Evolutionary conservation across 2,113 vertebrate species (phyloP), one percentile per base, ranked within the genome.

Genomic region (Thunnus maccoyii): DNA sequence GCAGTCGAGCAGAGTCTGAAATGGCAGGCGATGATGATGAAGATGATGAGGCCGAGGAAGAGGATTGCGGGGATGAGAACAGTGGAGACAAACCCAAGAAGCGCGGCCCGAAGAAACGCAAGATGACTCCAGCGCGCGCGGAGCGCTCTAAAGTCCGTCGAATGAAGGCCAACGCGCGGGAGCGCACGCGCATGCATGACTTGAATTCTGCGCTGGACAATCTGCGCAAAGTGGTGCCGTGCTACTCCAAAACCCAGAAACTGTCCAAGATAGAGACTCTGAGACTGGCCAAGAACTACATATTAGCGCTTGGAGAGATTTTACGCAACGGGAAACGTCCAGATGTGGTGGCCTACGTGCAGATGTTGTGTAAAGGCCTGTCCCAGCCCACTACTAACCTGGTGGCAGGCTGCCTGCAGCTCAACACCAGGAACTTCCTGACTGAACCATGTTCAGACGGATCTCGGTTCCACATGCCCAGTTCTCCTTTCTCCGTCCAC

Each of bases 241-340:
- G 98, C 79, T 99, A 99, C 84, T 99, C 98, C 91, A 99, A 99
- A 91, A 99, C 98, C 0, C 98, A 99, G 69, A 99, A 99, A 91
- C 96, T 99, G 66, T 99, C 98, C 86, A 99, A 99, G 89, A 99
- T 99, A 80, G 98, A 99, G 92, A 99, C 98, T 2, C 94, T 99
- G 62, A 94, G 98, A 54, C 88, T 99, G 30, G 98, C 98, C 84
- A 99, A 98, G 93, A 99, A 99, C 92, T 99, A 99, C 84, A 99
- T 99, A 79, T 94, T 98, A 94, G 97, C 98, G 2, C 97, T 99
- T 17, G 98, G 97, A 47, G 98, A 99, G 95, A 99, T 99, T 90
- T 93, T 99, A 82, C 96, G 98, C 89, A 97, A 97, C 76, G 98
- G 98, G 17, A 99, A 99, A 16, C 94, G 97, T 77, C 98, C 98